Evolutionary conservation across 2,113 vertebrate species (phyloP).

Genomic region (Mormoops blainvillei): DNA sequence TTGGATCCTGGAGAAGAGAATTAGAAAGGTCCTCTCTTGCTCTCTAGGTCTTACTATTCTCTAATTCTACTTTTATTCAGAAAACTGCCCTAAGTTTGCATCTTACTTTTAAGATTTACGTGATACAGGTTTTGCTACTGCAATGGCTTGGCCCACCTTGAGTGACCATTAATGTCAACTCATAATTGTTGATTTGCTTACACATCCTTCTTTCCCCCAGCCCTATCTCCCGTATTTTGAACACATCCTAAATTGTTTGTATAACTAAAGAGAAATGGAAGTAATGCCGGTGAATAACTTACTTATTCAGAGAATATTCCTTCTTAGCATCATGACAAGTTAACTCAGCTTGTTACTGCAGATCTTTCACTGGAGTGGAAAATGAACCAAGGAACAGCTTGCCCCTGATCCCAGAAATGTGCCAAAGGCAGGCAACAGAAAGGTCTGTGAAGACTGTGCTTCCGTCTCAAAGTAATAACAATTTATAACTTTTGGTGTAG

Average conservation of each 20-base stretch:
- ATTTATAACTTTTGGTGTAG: not conserved
- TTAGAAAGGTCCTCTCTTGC: not conserved
- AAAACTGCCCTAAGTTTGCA: not conserved
- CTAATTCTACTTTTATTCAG: not conserved
- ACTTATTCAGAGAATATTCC: not conserved
- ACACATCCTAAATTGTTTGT: not conserved
- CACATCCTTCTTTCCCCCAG: not conserved
- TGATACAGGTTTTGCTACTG: not conserved
- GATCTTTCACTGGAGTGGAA: not conserved
- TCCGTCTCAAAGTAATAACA: not conserved
- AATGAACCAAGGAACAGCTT: not conserved
- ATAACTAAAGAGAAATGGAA: not conserved
- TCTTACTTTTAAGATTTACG: not conserved
- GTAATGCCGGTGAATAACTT: not conserved
- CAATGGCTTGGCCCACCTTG: not conserved
- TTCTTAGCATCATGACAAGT: not conserved
- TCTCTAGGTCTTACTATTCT: not conserved
- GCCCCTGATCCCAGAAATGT: not conserved
- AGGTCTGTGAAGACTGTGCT: not conserved
- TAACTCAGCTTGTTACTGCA: not conserved
- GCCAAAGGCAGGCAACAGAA: not conserved
- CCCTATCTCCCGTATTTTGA: not conserved
- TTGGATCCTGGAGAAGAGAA: not conserved
- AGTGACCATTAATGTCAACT: not conserved
- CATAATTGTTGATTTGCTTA: not conserved